Base-by-base conservation (phyloP, 2,888 invertebrate genomes). In the Euphydryas editha region DNA sequence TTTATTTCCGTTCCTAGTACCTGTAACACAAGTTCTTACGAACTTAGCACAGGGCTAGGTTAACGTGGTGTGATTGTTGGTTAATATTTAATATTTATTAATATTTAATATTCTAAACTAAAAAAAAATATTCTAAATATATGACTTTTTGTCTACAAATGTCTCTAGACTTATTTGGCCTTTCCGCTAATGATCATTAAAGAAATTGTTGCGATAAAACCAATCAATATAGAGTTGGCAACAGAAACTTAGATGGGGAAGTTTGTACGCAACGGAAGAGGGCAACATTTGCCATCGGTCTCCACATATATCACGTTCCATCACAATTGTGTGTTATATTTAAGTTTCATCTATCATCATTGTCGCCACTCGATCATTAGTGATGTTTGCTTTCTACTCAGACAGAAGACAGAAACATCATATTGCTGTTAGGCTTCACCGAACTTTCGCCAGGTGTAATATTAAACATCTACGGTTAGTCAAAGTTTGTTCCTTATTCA, bases 341-440 rank as follows among this genome's bases (percentile, higher is more conserved):
- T 81, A 80, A 84, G 85, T 86, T 85, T 85, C 91, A 92, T 92
- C 91, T 88, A 92, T 92, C 92, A 90, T 90, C 84, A 86, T 88
- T 78, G 76, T 73, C 78, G 81, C 84, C 84, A 81, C 82, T 92
- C 90, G 81, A 90, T 92, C 92, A 92, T 92, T 89, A 91, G 85
- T 80, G 70, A 71, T 90, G 90, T 92, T 90, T 89, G 81, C 85
- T 84, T 81, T 78, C 78, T 76, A 73, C 75, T 76, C 73, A 82
- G 92, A 92, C 92, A 90, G 81, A 82, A 82, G 92, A 92, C 92
- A 90, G 81, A 82, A 85, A 92, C 92, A 92, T 78, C 81, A 81
- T 76, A 88, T 86, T 90, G 91, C 91, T 91, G 89, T 92, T 91
- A 92, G 80, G 78, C 78, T 78, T 76, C 67, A 76, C 80, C 78